Base-by-base conservation (phyloP, 2,797 vertebrate species). In the Chloroceryle amazona region DNA sequence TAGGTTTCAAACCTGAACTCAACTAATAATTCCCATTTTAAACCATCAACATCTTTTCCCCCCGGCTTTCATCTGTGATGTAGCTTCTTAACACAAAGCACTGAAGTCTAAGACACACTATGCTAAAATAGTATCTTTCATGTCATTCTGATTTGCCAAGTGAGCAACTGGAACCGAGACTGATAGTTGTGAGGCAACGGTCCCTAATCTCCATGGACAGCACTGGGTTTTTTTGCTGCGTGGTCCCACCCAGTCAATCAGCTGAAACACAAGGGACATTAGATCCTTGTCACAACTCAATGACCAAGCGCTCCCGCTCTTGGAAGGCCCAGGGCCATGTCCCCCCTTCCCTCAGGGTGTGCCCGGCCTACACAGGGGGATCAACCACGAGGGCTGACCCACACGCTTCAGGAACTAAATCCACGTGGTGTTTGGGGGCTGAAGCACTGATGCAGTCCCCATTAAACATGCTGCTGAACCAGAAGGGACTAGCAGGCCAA, bases 181-280 rank as follows among this genome's bases (percentile, higher is more conserved):
- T 13, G 7, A 3, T 1, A 35, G 22, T 28, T n/a, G 37, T 10
- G 41, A 91, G 39, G 62, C n/a, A 39, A 8, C 0, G 0, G 37
- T 25, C 29, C 70, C 70, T 19, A 4, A 31, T 9, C 23, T 22
- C 49, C 65, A 23, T 4, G 47, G 42, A 4, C 41, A 57, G 65
- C 2, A 0, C 9, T 22, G n/a, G 0, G 49, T 0, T 7, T 67
- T 26, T 11, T 10, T 23, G 18, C 41, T 49, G 28, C 0, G 8
- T 22, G 23, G 13, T 54, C 37, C 54, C n/a, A 61, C 31, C 28
- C 44, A n/a, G 35, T 9, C 33, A 15, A 29, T 22, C 47, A 23
- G 20, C 31, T 15, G 13, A n/a, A 13, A 41, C 13, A 6, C 7
- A 15, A 5, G 19, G 41, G 60, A 23, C 17, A 8, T 10, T 1